These are phyloP conservation scores for Adineta ricciae DNA, from an alignment of 2,888 invertebrate genomes.

Conservation along the genomic window DNA sequence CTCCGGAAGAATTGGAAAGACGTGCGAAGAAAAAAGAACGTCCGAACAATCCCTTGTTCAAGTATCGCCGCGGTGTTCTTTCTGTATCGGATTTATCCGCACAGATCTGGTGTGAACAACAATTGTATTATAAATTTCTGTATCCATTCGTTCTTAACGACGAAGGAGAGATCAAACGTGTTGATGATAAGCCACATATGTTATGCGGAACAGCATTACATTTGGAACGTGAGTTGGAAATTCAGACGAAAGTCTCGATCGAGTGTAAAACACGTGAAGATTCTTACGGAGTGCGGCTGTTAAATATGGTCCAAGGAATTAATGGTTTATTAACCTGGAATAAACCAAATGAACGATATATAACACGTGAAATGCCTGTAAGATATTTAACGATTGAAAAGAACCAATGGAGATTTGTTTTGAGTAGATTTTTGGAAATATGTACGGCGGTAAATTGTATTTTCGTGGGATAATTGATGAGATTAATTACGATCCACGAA, in stretches of 20 bases:
- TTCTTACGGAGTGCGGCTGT: slow-evolving; percentile 41
- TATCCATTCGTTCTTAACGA: slow-evolving; percentile 39
- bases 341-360: slow-evolving; percentile 36
- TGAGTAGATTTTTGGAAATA: slow-evolving; percentile 41
- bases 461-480: slow-evolving; percentile 45
- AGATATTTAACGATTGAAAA: background rate
- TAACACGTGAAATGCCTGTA: slow-evolving; percentile 41
- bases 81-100: slow-evolving; percentile 42
- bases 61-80: slow-evolving; percentile 33
- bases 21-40: background rate
- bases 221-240: slow-evolving; percentile 39
- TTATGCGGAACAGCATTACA: slow-evolving; percentile 40
- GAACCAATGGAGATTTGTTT: no score
- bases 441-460: slow-evolving; percentile 40
- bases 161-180: slow-evolving; percentile 38
- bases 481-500: slow-evolving; percentile 40
- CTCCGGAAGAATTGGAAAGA: background rate
- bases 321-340: slow-evolving; percentile 36
- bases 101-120: slow-evolving; percentile 46
- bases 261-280: slow-evolving; percentile 42
- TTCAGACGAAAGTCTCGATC: slow-evolving; percentile 40
- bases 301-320: slow-evolving; percentile 40
- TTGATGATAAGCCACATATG: slow-evolving; percentile 41
- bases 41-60: background rate
- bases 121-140: slow-evolving; percentile 40